phyloP scores from a whole-genome alignment of 2,888 invertebrate genomes.

The Athripsodes cinereus region DNA sequence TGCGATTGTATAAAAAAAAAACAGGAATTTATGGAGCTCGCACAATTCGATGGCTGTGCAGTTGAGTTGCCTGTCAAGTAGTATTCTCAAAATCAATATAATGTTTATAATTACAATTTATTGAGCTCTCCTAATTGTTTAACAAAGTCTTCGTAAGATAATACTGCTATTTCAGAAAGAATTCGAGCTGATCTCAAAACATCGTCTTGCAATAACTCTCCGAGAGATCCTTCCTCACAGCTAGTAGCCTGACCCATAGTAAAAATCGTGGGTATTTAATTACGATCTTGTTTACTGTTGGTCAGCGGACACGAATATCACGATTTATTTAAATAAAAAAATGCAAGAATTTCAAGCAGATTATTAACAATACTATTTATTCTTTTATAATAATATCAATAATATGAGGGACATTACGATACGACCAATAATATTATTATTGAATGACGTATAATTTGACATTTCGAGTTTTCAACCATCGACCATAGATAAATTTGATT shows the following conservation, averaged over 20 bases:
- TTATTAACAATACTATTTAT: too few species aligned
- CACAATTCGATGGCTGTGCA: too few species aligned
- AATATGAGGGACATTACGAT: too few species aligned
- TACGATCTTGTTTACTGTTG: neutral
- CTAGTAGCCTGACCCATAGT: conserved; percentile 18
- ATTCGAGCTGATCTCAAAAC: conserved; percentile 36
- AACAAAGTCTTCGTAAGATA: conserved; percentile 55
- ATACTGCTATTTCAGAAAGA: conserved; percentile 39
- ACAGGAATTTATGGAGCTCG: too few species aligned
- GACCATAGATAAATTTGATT: too few species aligned
- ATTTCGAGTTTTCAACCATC: too few species aligned
- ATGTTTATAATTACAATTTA: conserved; percentile 44
- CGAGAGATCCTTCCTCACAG: conserved; percentile 28
- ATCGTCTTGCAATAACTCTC: conserved; percentile 32
- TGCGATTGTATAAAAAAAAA: too few species aligned
- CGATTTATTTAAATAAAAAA: neutral
- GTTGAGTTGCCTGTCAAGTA: neutral
- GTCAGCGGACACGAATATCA: neutral
- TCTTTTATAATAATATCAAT: too few species aligned
- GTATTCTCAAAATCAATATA: neutral
- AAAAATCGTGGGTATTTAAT: neutral
- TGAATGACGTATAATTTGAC: too few species aligned
- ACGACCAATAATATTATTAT: too few species aligned
- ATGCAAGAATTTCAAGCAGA: too few species aligned
- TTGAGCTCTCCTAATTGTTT: conserved; percentile 54